These are phyloP conservation scores for Myiagra hebetior DNA, from an alignment of 2,113 vertebrate genomes.

Conservation along the genomic window DNA sequence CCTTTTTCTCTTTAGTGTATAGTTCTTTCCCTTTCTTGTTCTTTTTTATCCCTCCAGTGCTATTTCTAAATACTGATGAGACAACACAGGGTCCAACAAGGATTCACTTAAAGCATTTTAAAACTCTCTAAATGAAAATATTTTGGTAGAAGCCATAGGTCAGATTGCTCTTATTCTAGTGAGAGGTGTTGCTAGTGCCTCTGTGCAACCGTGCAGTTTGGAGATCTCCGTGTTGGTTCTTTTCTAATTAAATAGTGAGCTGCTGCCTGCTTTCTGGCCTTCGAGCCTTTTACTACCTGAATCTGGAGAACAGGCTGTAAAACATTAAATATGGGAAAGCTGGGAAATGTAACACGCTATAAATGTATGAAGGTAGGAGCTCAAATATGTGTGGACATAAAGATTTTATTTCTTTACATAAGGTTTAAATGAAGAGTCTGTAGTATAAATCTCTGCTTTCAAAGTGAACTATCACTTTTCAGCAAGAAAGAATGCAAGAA, in stretches of 20 bases:
- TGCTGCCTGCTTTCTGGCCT: constrained; percentile 26
- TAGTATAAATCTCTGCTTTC: constrained; percentile 50
- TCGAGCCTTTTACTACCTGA: constrained; percentile 63
- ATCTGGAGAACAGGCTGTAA: constrained; percentile 61
- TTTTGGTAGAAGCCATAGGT: not conserved
- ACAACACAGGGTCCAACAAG: not conserved
- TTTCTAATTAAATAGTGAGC: constrained; percentile 56
- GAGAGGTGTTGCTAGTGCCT: not conserved
- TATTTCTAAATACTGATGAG: not conserved
- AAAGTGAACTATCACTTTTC: constrained; percentile 56
- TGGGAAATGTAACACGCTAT: constrained; percentile 65
- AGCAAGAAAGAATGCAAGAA: constrained; percentile 29
- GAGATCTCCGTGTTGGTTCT: not conserved
- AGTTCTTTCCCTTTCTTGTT: not conserved
- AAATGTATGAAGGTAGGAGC: constrained; percentile 59
- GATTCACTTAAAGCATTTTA: not conserved
- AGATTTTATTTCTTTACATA: constrained; percentile 71
- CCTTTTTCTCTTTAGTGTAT: not conserved
- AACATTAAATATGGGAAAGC: constrained; percentile 66
- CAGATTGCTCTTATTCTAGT: not conserved
- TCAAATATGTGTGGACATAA: constrained; percentile 63
- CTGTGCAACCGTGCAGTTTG: not conserved
- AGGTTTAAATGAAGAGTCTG: constrained; percentile 65
- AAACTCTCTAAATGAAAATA: not conserved
- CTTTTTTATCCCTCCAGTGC: not conserved